phyloP scores from a whole-genome alignment of 2,888 invertebrate species.

The Aradus depressus region DNA sequence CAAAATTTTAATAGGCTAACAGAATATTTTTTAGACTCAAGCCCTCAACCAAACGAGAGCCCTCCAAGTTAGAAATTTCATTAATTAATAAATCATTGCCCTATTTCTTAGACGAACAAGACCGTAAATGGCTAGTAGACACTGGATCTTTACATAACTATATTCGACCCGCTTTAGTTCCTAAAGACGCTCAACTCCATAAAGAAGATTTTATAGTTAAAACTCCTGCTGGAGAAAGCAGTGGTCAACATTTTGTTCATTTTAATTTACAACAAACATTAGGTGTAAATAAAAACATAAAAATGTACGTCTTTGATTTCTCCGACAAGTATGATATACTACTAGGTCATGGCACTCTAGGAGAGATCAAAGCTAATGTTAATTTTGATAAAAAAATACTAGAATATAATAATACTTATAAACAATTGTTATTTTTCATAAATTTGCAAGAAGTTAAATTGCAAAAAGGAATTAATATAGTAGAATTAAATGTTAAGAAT shows the following conservation, averaged over 20 bases:
- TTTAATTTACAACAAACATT: not conserved
- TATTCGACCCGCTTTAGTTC: not conserved
- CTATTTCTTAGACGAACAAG: slow-evolving; percentile 7
- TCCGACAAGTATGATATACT: not conserved
- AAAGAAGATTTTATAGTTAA: slow-evolving; percentile 9
- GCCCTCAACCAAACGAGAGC: no score
- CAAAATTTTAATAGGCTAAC: no score
- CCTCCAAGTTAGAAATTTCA: slow-evolving; percentile 1
- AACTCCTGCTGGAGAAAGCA: slow-evolving; percentile 2
- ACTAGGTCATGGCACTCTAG: not conserved
- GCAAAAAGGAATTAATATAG: not conserved
- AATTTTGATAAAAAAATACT: not conserved
- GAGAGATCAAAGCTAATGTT: not conserved
- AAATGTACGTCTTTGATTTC: not conserved
- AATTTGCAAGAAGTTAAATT: not conserved
- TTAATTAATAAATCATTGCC: slow-evolving; percentile 2
- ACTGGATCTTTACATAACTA: slow-evolving; percentile 11
- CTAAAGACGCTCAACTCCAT: not conserved
- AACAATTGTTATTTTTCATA: no score
- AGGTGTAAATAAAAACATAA: not conserved
- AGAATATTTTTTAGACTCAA: no score
- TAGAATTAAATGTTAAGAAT: not conserved
- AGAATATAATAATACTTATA: no score
- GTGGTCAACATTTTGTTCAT: not conserved
- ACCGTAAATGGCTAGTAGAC: slow-evolving; percentile 12